phyloP scores from a whole-genome alignment of 2,113 vertebrate genomes.

The Lepidothrix coronata region DNA sequence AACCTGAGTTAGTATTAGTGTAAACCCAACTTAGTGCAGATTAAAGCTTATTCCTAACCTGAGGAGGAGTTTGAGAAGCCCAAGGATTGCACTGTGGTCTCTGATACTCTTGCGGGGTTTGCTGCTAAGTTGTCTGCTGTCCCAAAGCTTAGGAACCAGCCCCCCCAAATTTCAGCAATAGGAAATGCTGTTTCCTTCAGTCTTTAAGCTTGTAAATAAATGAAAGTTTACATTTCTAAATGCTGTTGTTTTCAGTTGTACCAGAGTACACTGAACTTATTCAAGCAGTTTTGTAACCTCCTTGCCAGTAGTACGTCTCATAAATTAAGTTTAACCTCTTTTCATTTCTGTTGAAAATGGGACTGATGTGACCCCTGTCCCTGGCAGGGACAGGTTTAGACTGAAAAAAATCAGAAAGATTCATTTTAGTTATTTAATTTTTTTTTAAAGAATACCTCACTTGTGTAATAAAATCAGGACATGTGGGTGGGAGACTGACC shows the following conservation, averaged over 20 bases:
- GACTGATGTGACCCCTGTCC: slow-evolving; percentile 50
- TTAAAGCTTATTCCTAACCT: slow-evolving; percentile 45
- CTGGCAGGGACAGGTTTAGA: slow-evolving; percentile 44
- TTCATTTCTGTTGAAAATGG: slow-evolving; percentile 15
- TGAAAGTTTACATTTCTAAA: slow-evolving; percentile 76
- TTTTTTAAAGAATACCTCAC: slow-evolving; percentile 78
- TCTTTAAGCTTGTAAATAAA: slow-evolving; percentile 77
- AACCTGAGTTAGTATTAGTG: not conserved
- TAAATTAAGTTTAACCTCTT: slow-evolving; percentile 12
- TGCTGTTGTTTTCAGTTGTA: slow-evolving; percentile 58
- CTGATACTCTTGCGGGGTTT: slow-evolving; percentile 29
- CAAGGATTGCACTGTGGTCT: slow-evolving; percentile 48
- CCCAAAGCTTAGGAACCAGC: slow-evolving; percentile 62
- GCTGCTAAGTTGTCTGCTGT: slow-evolving; percentile 59
- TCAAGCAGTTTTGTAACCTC: slow-evolving; percentile 46
- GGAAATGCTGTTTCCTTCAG: slow-evolving; percentile 69
- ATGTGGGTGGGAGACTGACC: slow-evolving; percentile 70
- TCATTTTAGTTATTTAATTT: slow-evolving; percentile 8
- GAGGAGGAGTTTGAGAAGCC: slow-evolving; percentile 1
- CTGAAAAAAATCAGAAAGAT: not conserved
- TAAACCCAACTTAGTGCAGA: not conserved
- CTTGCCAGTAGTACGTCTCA: not conserved
- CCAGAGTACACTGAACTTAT: slow-evolving; percentile 64
- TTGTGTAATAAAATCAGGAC: slow-evolving; percentile 79
- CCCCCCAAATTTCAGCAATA: slow-evolving; percentile 75